Conservation (phyloP, 2,113 vertebrate genomes). For the Danionella cerebrum region DNA sequence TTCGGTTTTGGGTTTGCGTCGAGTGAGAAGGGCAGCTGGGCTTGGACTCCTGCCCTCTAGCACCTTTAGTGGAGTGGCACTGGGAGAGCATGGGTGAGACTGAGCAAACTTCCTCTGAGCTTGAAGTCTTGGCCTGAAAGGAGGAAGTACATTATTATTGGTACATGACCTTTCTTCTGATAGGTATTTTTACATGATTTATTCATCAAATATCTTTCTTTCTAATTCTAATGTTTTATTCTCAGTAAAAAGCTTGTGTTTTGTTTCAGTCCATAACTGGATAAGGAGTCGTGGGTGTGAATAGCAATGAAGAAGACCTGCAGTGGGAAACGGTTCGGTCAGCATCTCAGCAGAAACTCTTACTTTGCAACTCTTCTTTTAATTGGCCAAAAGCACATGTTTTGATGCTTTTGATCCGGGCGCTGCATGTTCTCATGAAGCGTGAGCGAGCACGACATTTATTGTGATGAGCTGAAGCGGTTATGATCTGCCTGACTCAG, state of each 20-base stretch:
- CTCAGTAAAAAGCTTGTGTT: not conserved
- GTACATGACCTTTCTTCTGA: too few relatives aligned
- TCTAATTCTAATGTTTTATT: not conserved
- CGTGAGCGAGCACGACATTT: not conserved
- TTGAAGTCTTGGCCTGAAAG: conserved; percentile 80
- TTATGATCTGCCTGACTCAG: not conserved
- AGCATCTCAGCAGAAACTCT: conserved; percentile 21
- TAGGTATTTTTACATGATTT: too few relatives aligned
- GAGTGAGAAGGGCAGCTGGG: conserved; percentile 78
- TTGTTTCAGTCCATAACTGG: too few relatives aligned
- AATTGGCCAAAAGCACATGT: not conserved
- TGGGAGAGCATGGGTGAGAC: conserved; percentile 83
- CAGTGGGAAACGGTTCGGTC: not conserved
- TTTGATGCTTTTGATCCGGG: not conserved
- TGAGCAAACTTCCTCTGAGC: conserved; percentile 93
- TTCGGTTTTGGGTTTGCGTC: conserved; percentile 86
- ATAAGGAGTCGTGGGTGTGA: not conserved
- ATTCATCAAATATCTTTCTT: not conserved
- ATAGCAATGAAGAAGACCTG: not conserved
- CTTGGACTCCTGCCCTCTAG: conserved; percentile 74
- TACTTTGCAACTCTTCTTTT: conserved; percentile 4
- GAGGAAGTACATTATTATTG: too few relatives aligned
- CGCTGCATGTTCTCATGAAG: not conserved
- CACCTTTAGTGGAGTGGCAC: conserved; percentile 81
- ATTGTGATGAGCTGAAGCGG: not conserved